A percentile compares a stretch with the other conserved stretches of the same genome.
Conservation (phyloP, 1,140 invertebrate genomes). For the Lepidurus couesii region DNA sequence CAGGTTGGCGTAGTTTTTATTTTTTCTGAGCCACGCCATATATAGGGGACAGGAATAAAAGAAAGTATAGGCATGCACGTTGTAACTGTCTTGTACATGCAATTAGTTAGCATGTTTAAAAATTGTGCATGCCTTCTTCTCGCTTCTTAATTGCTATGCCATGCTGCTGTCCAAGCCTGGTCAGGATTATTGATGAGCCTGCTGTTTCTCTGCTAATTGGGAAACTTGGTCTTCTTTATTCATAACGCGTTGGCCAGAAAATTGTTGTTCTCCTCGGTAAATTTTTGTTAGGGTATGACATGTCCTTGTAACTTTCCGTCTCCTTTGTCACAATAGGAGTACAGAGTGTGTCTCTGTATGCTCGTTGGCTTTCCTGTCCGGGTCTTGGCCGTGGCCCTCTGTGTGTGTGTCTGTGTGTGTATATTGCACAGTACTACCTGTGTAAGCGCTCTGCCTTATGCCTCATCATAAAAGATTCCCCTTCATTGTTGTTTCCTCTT, state of each 20-base stretch:
- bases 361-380: not conserved
- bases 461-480: not conserved
- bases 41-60: too few relatives aligned
- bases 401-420: not conserved
- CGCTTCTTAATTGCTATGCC: not conserved
- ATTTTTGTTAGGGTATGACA: not conserved
- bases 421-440: conserved; percentile 1
- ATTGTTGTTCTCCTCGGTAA: conserved; percentile 4
- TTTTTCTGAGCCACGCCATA: too few relatives aligned
- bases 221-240: conserved; percentile 2
- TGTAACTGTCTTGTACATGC: not conserved
- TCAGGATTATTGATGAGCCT: not conserved
- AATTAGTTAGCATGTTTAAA: not conserved
- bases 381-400: conserved; percentile 1
- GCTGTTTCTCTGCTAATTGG: conserved; percentile 9
- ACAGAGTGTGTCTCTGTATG: not conserved
- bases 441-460: conserved; percentile 15
- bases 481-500: not conserved
- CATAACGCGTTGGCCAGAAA: not conserved
- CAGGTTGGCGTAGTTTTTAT: too few relatives aligned
- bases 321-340: not conserved
- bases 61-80: not conserved
- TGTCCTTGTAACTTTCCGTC: not conserved
- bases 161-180: not conserved
- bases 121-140: not conserved